Percentiles rank a stretch among this genome's conserved stretches.
Conservation (phyloP, 2,797 vertebrate genomes). For the Ambastaia sidthimunki region DNA sequence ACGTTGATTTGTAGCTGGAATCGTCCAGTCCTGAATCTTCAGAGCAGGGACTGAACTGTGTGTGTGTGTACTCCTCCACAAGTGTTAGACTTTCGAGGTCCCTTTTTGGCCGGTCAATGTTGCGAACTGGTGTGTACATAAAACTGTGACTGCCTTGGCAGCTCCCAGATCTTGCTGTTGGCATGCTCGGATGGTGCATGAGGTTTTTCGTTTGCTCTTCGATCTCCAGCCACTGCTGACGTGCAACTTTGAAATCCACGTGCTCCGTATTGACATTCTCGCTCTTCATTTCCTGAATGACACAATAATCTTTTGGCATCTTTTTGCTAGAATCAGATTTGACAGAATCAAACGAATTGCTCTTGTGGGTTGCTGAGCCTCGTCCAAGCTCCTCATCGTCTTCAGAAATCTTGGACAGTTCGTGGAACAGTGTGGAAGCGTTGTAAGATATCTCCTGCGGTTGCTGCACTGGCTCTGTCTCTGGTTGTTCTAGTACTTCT, state of each 20-base stretch:
- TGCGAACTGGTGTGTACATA: slow-evolving; percentile 82
- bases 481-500: slow-evolving; percentile 74
- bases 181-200: slow-evolving; percentile 63
- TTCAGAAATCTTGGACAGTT: slow-evolving; percentile 80
- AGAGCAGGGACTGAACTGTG: slow-evolving; percentile 80
- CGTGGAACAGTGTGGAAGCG: slow-evolving; percentile 68
- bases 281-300: slow-evolving; percentile 82
- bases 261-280: slow-evolving; percentile 83
- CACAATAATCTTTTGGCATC: slow-evolving; percentile 82
- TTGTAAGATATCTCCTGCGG: slow-evolving; percentile 75
- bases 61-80: slow-evolving; percentile 71
- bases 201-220: slow-evolving; percentile 79
- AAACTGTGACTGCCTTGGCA: slow-evolving; percentile 78
- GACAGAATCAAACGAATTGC: slow-evolving; percentile 45
- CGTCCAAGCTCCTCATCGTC: slow-evolving; percentile 75
- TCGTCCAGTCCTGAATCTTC: slow-evolving; percentile 82
- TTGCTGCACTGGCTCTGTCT: slow-evolving; percentile 52
- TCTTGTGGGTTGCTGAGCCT: slow-evolving; percentile 63
- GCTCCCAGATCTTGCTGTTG: slow-evolving; percentile 44
- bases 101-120: slow-evolving; percentile 75
- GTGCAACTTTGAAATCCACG: slow-evolving; percentile 80
- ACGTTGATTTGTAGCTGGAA: slow-evolving; percentile 78
- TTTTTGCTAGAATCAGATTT: slow-evolving; percentile 72
- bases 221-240: slow-evolving; percentile 82
- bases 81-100: slow-evolving; percentile 73